Percentiles rank a stretch among this genome's conserved stretches.
These are phyloP conservation scores for Pseudomyrmex sp. DNA, from an alignment of 1,140 invertebrate species.

Conservation along the genomic window DNA sequence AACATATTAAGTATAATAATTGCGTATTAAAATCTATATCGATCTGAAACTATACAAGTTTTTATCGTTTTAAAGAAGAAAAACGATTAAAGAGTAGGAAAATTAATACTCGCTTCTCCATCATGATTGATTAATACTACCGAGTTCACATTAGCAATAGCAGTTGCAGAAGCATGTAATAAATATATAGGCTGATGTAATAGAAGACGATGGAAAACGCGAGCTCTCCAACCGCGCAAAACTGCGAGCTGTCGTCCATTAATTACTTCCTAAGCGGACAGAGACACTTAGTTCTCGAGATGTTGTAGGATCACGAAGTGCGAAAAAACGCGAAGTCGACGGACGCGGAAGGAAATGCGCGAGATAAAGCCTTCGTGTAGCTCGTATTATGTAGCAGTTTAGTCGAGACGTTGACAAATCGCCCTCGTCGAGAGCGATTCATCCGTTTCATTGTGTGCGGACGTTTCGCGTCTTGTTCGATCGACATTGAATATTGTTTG, in stretches of 20 bases:
- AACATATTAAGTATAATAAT: not conserved
- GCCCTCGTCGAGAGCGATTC: slow-evolving; percentile 47
- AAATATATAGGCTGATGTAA: slow-evolving; percentile 48
- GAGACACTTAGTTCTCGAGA: slow-evolving; percentile 60
- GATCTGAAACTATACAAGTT: not conserved
- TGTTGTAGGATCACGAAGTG: slow-evolving; percentile 55
- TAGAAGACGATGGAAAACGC: slow-evolving; percentile 56
- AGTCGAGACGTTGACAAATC: slow-evolving; percentile 65
- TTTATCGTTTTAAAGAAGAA: not conserved
- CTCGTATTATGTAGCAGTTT: slow-evolving; percentile 60
- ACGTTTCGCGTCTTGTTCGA: slow-evolving; percentile 65
- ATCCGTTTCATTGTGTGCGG: slow-evolving; percentile 56
- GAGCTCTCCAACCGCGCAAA: slow-evolving; percentile 45
- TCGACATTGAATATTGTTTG: slow-evolving; percentile 70
- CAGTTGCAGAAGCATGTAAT: slow-evolving; percentile 38
- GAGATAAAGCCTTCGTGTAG: slow-evolving; percentile 58
- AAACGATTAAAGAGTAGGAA: slow-evolving; percentile 5
- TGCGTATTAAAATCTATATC: not conserved
- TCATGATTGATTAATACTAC: slow-evolving; percentile 41
- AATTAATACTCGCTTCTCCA: slow-evolving; percentile 20
- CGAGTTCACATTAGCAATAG: slow-evolving; percentile 17
- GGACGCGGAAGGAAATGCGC: slow-evolving; percentile 46
- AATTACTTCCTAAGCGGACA: slow-evolving; percentile 60
- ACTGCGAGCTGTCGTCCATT: slow-evolving; percentile 52
- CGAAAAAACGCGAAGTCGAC: slow-evolving; percentile 54